Conservation (phyloP, 2,888 invertebrate genomes). For the Diarsia mendica region DNA sequence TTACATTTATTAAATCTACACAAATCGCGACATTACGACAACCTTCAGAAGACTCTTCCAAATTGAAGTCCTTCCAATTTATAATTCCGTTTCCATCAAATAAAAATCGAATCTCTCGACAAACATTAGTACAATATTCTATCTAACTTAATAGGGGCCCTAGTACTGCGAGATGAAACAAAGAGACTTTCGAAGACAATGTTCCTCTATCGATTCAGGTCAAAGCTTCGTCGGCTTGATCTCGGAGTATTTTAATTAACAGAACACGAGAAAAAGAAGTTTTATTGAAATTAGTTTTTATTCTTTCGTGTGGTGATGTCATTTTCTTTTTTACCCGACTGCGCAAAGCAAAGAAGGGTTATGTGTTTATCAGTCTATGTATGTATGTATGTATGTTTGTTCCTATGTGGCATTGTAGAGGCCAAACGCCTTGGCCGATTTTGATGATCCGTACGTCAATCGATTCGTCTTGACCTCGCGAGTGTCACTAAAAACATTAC, state of each 20-base stretch:
- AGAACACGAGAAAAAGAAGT: conserved; percentile 57
- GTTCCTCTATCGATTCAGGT: conserved; percentile 60
- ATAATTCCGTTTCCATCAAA: conserved; percentile 28
- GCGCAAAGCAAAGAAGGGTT: no score
- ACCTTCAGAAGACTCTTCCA: not conserved
- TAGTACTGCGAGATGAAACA: conserved; percentile 55
- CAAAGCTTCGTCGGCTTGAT: conserved; percentile 61
- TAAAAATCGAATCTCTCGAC: conserved; percentile 35
- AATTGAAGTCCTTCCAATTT: conserved; percentile 11
- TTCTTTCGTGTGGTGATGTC: conserved; percentile 24
- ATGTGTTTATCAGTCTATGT: no score
- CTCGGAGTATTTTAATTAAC: conserved; percentile 64
- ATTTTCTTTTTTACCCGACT: no score
- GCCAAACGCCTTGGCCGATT: no score
- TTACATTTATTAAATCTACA: not conserved
- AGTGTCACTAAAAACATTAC: no score
- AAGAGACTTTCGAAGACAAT: conserved; percentile 63
- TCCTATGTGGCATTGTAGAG: no score
- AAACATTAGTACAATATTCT: conserved; percentile 56
- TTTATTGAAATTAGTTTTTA: conserved; percentile 55
- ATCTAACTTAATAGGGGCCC: conserved; percentile 43
- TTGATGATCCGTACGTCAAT: no score
- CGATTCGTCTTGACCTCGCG: no score
- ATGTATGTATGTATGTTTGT: no score
- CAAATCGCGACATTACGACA: conserved; percentile 2